A percentile compares a stretch with the other conserved stretches of the same genome.
Evolutionary conservation across 2,113 vertebrate genomes (phyloP).

Genomic region (Callaeas wilsoni): DNA sequence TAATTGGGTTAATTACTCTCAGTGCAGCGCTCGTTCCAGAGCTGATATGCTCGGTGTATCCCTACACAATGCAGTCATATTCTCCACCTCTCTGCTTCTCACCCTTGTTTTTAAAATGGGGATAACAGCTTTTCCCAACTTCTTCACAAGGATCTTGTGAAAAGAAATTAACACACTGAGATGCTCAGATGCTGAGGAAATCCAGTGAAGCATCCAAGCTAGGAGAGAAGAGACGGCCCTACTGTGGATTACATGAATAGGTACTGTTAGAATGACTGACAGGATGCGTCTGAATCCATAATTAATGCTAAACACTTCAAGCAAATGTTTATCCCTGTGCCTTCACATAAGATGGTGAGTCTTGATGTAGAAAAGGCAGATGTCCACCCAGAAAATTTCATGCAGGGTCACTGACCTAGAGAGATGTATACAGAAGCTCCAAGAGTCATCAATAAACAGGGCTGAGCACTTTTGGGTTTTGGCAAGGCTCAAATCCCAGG

Average conservation of each 20-base stretch:
- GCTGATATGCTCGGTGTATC: not conserved
- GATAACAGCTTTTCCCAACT: not conserved
- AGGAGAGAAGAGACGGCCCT: not conserved
- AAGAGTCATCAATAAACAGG: not conserved
- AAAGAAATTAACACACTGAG: not conserved
- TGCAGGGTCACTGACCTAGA: not conserved
- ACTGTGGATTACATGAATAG: not conserved
- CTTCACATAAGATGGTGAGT: not conserved
- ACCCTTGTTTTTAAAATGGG: not conserved
- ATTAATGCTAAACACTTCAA: not conserved
- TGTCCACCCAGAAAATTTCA: not conserved
- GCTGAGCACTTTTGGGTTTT: not conserved
- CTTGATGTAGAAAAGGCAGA: not conserved
- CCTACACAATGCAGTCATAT: not conserved
- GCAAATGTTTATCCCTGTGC: not conserved
- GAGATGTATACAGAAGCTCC: not conserved
- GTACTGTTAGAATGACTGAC: not conserved
- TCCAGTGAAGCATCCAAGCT: not conserved
- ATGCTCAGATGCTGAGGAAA: not conserved
- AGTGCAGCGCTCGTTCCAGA: not conserved
- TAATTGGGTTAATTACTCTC: not conserved
- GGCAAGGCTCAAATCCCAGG: not conserved
- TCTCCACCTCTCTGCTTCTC: not conserved
- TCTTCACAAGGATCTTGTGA: not conserved
- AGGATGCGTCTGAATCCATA: fast-evolving